Base-by-base conservation (phyloP, 2,797 vertebrate genomes). In the Chloroceryle inda region DNA sequence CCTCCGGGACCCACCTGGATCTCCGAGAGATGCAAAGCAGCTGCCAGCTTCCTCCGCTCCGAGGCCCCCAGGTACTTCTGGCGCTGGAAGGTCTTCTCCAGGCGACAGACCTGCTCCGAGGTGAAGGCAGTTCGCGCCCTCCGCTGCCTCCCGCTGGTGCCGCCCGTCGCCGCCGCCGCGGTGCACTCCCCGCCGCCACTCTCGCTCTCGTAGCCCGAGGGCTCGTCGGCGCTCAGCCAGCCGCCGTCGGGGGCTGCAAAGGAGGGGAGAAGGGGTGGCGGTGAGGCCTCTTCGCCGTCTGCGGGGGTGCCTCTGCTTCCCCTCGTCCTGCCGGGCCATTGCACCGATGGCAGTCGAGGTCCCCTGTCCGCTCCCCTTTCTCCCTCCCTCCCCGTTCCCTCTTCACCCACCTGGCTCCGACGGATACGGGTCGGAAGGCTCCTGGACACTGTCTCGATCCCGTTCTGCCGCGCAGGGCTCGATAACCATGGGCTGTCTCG, bases 91-190 rank as follows among this genome's bases (percentile, higher is more conserved):
- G 96, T 97, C 19, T 92, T 97, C 92, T 99, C 98, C 91, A 99
- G 89, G 1, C 88, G 93, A 66, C 91, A 74, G 71, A 98, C 95
- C 85, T 99, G 98, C 40, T 98, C 98, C 1, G 96, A 87, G 26
- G 97, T 98, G 96, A 99, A 99, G 91, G 98, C 98, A 5, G 98
- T 98, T 88, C 98, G 98, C 31, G 96, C 76, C 58, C 98, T 86
- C 6, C 98, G 96, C 16, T 96, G 97, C 50, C 94, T 82, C 24
- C 47, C 91, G 12, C 73, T 72, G 59, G 2, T n/a, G 23, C 29
- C 79, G 2, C 20, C 42, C 20, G 27, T 31, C 7, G 24, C 85
- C 19, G 24, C n/a, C 6, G 24, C 80, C 21, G 63, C 24, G 7
- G 66, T 18, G 16, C 42, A 50, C 63, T 86, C 66, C 11, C 33